Base-by-base conservation (phyloP, 2,113 vertebrate species). In the Piliocolobus tephrosceles region DNA sequence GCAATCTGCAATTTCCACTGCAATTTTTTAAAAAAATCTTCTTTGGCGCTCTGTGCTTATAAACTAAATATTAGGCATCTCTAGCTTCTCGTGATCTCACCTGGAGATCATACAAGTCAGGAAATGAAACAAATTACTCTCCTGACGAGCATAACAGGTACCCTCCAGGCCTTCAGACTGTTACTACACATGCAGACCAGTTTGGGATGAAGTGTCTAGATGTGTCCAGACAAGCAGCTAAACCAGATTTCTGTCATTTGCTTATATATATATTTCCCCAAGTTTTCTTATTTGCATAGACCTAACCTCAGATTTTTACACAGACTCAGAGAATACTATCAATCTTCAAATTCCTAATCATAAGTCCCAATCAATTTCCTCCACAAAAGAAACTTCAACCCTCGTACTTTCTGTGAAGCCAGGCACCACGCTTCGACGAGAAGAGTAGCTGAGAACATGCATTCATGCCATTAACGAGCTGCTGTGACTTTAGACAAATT, bases 51-150 rank as follows among this genome's bases (percentile, higher is more conserved):
- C 72, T 79, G 20, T 25, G 20, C 50, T 90, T 93, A 30, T 79
- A 93, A 96, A 76, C 18, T 50, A 95, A 96, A 88, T 88, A 90
- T 73, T 61, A 94, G 66, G 45, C 38, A 73, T 88, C 66, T 88
- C 85, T 45, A 85, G 10, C 11, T 61, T 86, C 94, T 97, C 72
- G 32, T 92, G 94, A 68, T 68, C 91, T 95, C 85, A 64, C 40
- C 57, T 88, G 52, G 89, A 88, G 75, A 72, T 52, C 50, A 57
- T 87, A 61, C n/a, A 40, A 95, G 20, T 73, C 72, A 81, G 92
- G 64, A 96, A 96, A 96, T 92, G 88, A 91, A 96, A 88, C n/a
- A 79, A 95, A 91, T 82, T 38, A n/a, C 5, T 85, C 83, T 85
- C 43, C 82, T 90, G 50, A 94, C 0, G 84, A 93, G 96, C 76